Base-by-base conservation (phyloP, 2,888 invertebrate genomes). In the Callyntrura sp. region DNA sequence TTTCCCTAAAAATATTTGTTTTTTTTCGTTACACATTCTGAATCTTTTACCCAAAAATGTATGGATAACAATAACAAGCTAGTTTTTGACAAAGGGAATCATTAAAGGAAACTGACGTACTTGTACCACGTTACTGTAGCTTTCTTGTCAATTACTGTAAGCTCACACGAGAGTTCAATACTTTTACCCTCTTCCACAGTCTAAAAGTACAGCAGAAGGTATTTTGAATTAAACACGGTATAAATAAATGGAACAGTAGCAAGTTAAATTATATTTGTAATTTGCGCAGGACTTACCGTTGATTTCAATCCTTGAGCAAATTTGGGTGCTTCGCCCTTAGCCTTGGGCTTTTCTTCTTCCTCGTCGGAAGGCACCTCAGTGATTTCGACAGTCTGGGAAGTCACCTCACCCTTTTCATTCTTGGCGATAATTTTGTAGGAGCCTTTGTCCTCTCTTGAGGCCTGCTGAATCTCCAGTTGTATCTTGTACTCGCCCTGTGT, bases 381-480 rank as follows among this genome's bases (percentile, higher is more conserved):
- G 82, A 98, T 96, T 94, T 98, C 97, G 3, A 98, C 98, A 88
- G 96, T 96, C 94, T 98, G 98, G 35, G 98, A 98, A 14, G 97
- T 96, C 14, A 98, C 98, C 95, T 98, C 98, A 92, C 98, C 98
- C 94, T 98, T 98, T 94, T 98, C 98, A 94, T 98, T 98, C 94
- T 97, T 98, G 28, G 98, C 98, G 6, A 98, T 96, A 93, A 98
- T 95, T 95, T 98, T 98, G 95, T 98, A 98, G 89, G 97, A 96
- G 92, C 98, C 98, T 95, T 97, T 98, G 94, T 98, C 98, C 23
- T 95, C 95, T 94, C 96, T 96, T 91, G 96, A 96, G 43, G 98
- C 96, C 94, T 97, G 97, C 92, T 97, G 96, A 93, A 98, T 98
- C 95, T 98, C 98, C 94, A 98, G 95, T 95, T 98, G 97, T 20